Evolutionary conservation across 2,113 vertebrate species (phyloP), one percentile per base, ranked within the genome.

Genomic region (Brachypodius melanocephalos): DNA sequence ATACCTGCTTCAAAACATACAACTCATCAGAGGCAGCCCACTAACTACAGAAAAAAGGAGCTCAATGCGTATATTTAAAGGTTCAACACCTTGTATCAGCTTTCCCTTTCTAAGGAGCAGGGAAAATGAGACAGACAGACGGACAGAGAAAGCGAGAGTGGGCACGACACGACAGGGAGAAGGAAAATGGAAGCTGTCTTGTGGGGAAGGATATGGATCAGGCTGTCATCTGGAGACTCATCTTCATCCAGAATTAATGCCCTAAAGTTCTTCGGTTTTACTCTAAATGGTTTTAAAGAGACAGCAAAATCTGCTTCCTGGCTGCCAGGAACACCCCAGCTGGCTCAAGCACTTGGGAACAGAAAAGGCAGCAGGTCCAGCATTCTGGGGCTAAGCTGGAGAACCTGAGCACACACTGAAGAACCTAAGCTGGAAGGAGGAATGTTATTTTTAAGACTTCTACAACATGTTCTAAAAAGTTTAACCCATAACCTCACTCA

Each of bases 241-340:
- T 97, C 96, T 96, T 97, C 97, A 96, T 96, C 97, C 91, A 97
- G 95, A 97, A 98, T 98, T 95, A 97, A 98, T 92, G 96, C 93
- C 91, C 95, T 96, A 52, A 97, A 98, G 97, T 97, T 97, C 97
- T 97, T 79, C 90, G 96, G 55, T 96, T 98, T 96, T 88, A 95
- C 97, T 97, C 97, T 94, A 94, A 97, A 96, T 67, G 94, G 81
- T 96, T 97, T 98, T 97, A 96, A 97, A 98, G 96, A 97, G 97
- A 93, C 91, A 89, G 96, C 25, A 54, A 72, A 91, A 88, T 78
- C 94, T 92, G 84, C 0, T 0, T 81, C 58, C 90, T 22, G 79
- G 95, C 67, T 80, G 36, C 21, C 13, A 55, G 38, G 73, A 46
- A 22, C 48, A 48, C 68, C 68, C 45, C 26, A 49, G 93, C 95